phyloP scores from a whole-genome alignment of 2,888 invertebrate genomes.

The Acleris cristana region DNA sequence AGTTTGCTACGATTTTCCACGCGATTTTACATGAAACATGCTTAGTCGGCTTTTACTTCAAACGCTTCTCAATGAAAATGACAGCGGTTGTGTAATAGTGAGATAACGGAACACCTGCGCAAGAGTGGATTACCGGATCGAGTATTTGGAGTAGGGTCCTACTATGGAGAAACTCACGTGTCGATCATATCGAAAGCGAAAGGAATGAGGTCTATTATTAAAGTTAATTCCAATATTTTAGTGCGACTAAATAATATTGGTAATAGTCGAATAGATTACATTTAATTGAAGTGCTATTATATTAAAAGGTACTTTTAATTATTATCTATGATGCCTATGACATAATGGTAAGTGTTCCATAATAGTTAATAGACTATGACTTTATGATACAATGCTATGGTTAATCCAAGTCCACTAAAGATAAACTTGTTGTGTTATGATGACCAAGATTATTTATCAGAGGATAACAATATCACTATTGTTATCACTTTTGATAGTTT shows the following conservation, averaged over 20 bases:
- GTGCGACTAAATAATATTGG: not conserved
- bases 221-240: slow-evolving; percentile 1
- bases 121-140: slow-evolving; percentile 19
- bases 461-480: too few species aligned
- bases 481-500: too few species aligned
- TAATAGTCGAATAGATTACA: not conserved
- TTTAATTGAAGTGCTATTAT: slow-evolving; percentile 2
- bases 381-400: too few species aligned
- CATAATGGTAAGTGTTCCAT: too few species aligned
- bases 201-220: slow-evolving; percentile 8
- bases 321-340: too few species aligned
- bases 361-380: too few species aligned
- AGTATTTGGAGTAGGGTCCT: not conserved
- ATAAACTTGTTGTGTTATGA: too few species aligned
- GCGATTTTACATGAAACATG: too few species aligned
- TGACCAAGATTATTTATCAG: too few species aligned
- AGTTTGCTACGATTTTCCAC: too few species aligned
- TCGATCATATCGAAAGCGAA: slow-evolving; percentile 28
- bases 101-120: slow-evolving; percentile 29
- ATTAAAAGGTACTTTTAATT: not conserved
- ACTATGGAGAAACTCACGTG: slow-evolving; percentile 1
- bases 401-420: too few species aligned
- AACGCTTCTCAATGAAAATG: not conserved
- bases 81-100: slow-evolving; percentile 14
- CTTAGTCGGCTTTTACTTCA: too few species aligned